A percentile compares a stretch with the other conserved stretches of the same genome.
These are phyloP conservation scores for Erethizon dorsatum DNA, from an alignment of 2,797 vertebrate species.

Conservation along the genomic window DNA sequence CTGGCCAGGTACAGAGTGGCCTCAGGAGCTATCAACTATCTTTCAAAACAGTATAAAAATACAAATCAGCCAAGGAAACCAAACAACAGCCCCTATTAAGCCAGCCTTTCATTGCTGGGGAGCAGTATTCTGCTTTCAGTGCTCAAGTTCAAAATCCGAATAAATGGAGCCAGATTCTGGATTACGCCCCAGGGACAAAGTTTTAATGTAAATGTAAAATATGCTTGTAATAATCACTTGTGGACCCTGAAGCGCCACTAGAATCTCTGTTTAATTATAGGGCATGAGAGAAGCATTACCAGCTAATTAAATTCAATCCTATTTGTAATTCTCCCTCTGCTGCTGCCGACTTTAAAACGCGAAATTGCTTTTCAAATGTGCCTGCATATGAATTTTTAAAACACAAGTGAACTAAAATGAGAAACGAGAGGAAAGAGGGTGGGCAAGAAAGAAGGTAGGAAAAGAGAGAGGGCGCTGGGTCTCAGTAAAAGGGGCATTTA, in stretches of 20 bases:
- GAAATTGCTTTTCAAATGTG: constrained; percentile 39
- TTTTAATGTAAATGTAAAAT: constrained; percentile 62
- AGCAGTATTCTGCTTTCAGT: not conserved
- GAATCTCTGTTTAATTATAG: constrained; percentile 73
- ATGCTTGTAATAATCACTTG: constrained; percentile 58
- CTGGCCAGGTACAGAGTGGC: not conserved
- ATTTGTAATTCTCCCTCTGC: constrained; percentile 71
- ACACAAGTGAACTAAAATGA: constrained; percentile 17
- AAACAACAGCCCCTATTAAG: not conserved
- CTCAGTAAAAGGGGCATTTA: no score
- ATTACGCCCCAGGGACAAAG: constrained; percentile 7
- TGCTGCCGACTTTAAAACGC: constrained; percentile 21
- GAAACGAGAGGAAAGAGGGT: not conserved
- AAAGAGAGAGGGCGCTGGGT: not conserved
- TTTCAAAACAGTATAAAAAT: not conserved
- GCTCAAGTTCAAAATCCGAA: not conserved
- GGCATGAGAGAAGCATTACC: constrained; percentile 76
- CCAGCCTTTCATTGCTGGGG: not conserved
- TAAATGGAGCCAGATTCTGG: constrained; percentile 25
- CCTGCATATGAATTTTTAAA: constrained; percentile 70
- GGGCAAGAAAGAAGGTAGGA: not conserved
- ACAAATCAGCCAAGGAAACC: constrained; percentile 4
- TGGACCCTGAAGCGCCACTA: constrained; percentile 24
- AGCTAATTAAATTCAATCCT: constrained; percentile 60
- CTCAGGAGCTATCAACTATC: constrained; percentile 43